A percentile compares a stretch with the other conserved stretches of the same genome.
Conservation (phyloP, 2,113 vertebrate species). For the Rousettus leschenaultii region DNA sequence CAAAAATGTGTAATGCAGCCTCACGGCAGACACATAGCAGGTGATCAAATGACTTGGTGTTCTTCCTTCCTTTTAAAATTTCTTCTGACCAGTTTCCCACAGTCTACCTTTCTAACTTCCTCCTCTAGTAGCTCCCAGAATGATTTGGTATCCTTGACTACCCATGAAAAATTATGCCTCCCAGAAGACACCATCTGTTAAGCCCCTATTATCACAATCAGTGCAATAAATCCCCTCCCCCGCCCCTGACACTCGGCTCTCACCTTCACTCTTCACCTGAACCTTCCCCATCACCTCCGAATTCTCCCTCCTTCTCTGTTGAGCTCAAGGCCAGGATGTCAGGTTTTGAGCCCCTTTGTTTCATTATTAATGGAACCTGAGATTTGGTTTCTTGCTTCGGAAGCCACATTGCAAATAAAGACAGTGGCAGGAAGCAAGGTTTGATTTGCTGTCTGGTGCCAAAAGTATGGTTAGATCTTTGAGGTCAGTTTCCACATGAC, state of each 20-base stretch:
- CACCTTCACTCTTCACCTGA: not conserved
- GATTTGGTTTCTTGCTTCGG: not conserved
- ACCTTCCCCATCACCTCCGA: not conserved
- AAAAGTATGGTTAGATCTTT: conserved; percentile 9
- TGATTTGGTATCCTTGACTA: not conserved
- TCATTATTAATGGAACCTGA: not conserved
- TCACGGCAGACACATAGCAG: not conserved
- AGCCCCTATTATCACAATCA: accelerated
- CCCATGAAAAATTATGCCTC: not conserved
- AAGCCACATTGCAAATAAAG: not conserved
- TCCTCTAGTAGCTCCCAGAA: not conserved
- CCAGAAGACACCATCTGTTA: not conserved
- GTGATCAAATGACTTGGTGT: not conserved
- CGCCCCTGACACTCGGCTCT: not conserved
- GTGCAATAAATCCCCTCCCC: not conserved
- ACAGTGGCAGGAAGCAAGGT: not conserved
- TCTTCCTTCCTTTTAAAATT: not conserved
- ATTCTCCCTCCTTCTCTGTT: not conserved
- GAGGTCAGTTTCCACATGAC: not conserved
- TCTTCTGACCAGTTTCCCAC: not conserved
- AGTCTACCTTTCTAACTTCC: not conserved
- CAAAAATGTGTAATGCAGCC: not conserved
- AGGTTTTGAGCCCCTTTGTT: not conserved
- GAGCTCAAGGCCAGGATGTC: not conserved
- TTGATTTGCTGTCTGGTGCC: not conserved